Evolutionary conservation across 1,140 invertebrate species (phyloP).

Genomic region (Stenopsyche tienmushanensis): DNA sequence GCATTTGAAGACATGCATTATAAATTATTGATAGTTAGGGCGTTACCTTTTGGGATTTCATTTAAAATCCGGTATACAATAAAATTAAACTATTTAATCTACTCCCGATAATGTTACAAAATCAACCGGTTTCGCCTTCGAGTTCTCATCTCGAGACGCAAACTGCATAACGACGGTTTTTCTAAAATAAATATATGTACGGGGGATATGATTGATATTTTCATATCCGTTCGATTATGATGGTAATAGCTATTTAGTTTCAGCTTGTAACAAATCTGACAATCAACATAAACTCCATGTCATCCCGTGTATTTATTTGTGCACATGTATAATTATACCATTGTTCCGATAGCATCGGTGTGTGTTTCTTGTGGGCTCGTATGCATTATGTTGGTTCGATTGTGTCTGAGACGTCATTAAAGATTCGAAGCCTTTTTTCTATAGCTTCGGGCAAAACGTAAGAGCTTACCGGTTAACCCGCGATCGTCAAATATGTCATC

Average conservation of each 20-base stretch:
- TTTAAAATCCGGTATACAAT: too few relatives aligned
- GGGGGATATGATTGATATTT: too few relatives aligned
- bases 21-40: conserved; percentile 15
- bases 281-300: not conserved
- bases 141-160: too few relatives aligned
- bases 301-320: conserved; percentile 7
- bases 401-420: not conserved
- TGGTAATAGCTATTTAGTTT: too few relatives aligned
- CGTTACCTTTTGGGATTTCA: too few relatives aligned
- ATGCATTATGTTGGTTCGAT: not conserved
- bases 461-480: not conserved
- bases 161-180: too few relatives aligned
- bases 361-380: not conserved
- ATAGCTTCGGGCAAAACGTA: not conserved
- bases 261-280: not conserved
- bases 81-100: too few relatives aligned
- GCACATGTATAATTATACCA: conserved; percentile 4
- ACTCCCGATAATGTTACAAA: too few relatives aligned
- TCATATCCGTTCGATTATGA: too few relatives aligned
- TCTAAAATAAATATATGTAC: too few relatives aligned
- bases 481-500: not conserved
- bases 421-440: not conserved
- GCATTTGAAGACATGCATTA: not conserved
- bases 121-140: too few relatives aligned
- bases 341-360: conserved; percentile 3